Evolutionary conservation across 1,140 invertebrate species (phyloP), one percentile per base, ranked within the genome.

Genomic region (Gryllus bimaculatus): DNA sequence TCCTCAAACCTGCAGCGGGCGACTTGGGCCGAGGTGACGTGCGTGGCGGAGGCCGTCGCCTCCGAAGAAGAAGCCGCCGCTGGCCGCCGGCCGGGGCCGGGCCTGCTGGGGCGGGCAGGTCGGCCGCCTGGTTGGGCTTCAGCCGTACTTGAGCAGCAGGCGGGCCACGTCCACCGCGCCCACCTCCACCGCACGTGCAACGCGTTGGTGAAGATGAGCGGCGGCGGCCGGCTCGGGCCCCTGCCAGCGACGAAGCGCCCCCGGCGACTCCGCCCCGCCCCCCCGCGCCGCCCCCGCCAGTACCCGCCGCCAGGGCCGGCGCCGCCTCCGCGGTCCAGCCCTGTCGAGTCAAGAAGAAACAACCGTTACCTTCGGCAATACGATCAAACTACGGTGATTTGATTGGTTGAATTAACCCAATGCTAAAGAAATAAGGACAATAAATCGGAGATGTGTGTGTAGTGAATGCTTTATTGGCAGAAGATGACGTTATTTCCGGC

Each of bases 151-250:
- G 39, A 91, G 86, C 10, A 91, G 84, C 0, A 89, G 84, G 13
- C 88, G 84, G 0, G 88, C 84, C 1, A 89, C 89, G 80, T 90
- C 89, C 20, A 88, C 82, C 0, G 90, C 86, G n/a, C 86, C 86
- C 81, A 88, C 85, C 80, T 89, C 88, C 20, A 91, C 87, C 7
- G 89, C 89, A 89, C 83, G 83, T 90, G 89, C 0, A 91, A 84
- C 8, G 89, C 88, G 81, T 89, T 90, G 80, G 84, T 86, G 82
- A 90, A 90, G 47, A 89, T 86, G 2, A 86, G 83, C 8, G 87
- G 88, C 7, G 81, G 15, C 6, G n/a, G 77, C n/a, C 13, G 79
- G 79, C 8, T 78, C 80, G 8, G 81, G 8, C 78, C 79, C 74
- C n/a, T n/a, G 79, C 74, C 3, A 80, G 82, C 48, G 77, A n/a